These are phyloP conservation scores for Cephus sareptanus DNA, from an alignment of 2,888 invertebrate species.

Conservation along the genomic window DNA sequence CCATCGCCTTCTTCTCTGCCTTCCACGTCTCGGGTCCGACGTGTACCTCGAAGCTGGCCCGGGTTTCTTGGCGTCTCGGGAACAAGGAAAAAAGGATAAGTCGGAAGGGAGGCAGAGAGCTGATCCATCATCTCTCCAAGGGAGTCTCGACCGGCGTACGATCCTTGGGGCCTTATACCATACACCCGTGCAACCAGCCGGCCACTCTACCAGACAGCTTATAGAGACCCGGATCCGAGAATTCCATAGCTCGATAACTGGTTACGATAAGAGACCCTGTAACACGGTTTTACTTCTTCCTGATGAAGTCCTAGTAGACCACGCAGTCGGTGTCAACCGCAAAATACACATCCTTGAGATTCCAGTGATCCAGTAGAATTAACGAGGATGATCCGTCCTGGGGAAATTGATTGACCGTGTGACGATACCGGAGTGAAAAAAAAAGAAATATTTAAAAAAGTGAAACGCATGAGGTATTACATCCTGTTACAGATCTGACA, in stretches of 20 bases:
- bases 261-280: constrained; percentile 27
- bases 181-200: no score
- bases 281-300: neutral
- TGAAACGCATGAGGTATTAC: no score
- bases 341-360: no score
- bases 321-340: no score
- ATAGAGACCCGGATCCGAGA: constrained; percentile 29
- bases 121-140: constrained; percentile 31
- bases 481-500: no score
- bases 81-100: constrained; percentile 29
- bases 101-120: constrained; percentile 23
- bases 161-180: neutral
- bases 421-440: no score
- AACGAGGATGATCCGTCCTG: constrained; percentile 18
- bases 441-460: no score
- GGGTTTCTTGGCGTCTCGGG: constrained; percentile 19
- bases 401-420: neutral
- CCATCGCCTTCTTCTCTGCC: neutral
- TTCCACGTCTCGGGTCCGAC: neutral
- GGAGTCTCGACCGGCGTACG: neutral
- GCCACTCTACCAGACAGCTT: neutral
- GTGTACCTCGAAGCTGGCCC: constrained; percentile 7
- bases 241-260: constrained; percentile 31
- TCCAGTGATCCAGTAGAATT: no score
- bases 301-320: no score